These are phyloP conservation scores for Brachylomia viminalis DNA, from an alignment of 2,888 invertebrate genomes.

Conservation along the genomic window DNA sequence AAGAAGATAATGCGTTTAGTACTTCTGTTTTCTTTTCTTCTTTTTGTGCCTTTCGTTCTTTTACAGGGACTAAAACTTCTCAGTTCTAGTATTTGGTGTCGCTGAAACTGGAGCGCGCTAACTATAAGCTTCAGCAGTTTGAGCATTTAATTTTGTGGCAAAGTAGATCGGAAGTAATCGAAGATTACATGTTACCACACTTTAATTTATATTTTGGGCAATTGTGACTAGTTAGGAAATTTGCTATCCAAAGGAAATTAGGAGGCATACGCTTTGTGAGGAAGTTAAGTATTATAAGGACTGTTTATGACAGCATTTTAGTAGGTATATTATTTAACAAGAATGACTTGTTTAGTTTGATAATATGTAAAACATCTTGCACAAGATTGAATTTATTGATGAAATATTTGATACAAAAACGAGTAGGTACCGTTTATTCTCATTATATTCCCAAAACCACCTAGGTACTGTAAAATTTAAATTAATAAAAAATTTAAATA, in stretches of 20 bases:
- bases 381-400: background rate
- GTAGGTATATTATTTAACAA: background rate
- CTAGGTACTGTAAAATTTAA: slow-evolving; percentile 26
- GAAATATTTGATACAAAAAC: slow-evolving; percentile 4
- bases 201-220: slow-evolving; percentile 10
- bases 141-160: slow-evolving; percentile 54
- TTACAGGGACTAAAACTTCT: slow-evolving; percentile 25
- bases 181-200: slow-evolving; percentile 41
- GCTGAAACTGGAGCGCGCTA: slow-evolving; percentile 21
- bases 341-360: background rate
- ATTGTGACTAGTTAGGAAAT: slow-evolving; percentile 36
- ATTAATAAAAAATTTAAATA: slow-evolving; percentile 52
- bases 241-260: background rate
- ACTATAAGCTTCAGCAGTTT: slow-evolving; percentile 52
- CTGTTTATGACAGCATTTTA: slow-evolving; percentile 1
- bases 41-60: background rate
- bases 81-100: background rate
- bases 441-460: slow-evolving; percentile 31
- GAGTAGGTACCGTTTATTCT: background rate
- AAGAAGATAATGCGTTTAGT: background rate
- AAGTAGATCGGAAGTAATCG: slow-evolving; percentile 50
- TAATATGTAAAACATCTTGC: background rate
- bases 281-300: background rate
- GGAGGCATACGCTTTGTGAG: background rate
- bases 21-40: background rate